Evolutionary conservation across 2,888 invertebrate genomes (phyloP).

Genomic region (Machimus rusticus): DNA sequence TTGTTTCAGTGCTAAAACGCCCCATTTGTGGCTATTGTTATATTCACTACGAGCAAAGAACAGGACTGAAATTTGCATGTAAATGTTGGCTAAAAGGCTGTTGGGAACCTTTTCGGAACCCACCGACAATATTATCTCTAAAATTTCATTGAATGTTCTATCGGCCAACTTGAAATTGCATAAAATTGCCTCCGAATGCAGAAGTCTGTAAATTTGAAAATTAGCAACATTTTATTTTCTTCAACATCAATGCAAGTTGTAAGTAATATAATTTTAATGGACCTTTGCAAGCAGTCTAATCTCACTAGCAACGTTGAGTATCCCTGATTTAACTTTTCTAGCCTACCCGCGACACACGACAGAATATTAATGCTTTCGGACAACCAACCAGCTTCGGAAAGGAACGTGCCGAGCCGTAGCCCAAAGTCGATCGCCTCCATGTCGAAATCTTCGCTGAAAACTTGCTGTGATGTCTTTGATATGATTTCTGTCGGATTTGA

Average conservation of each 20-base stretch:
- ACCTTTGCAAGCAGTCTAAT: slow-evolving; percentile 89
- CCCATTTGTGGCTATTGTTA: slow-evolving; percentile 81
- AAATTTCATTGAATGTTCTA: slow-evolving; percentile 71
- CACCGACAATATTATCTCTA: slow-evolving; percentile 66
- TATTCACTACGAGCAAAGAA: slow-evolving; percentile 88
- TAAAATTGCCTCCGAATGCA: slow-evolving; percentile 84
- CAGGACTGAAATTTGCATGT: slow-evolving; percentile 82
- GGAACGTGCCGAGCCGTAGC: slow-evolving; percentile 72
- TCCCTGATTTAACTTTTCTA: slow-evolving; percentile 66
- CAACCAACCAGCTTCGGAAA: slow-evolving; percentile 90
- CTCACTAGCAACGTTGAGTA: slow-evolving; percentile 71
- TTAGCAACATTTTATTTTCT: not conserved
- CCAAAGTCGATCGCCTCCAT: slow-evolving; percentile 57
- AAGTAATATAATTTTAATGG: slow-evolving; percentile 48
- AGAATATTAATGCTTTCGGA: slow-evolving; percentile 78
- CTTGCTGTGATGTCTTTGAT: slow-evolving; percentile 46
- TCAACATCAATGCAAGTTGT: not conserved
- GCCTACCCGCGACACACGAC: slow-evolving; percentile 72
- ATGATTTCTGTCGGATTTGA: slow-evolving; percentile 40
- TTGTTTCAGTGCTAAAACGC: slow-evolving; percentile 75
- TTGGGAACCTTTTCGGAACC: slow-evolving; percentile 60
- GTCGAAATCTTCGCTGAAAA: slow-evolving; percentile 50
- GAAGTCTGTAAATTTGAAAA: slow-evolving; percentile 68
- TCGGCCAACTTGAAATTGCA: slow-evolving; percentile 82
- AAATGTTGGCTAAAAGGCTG: slow-evolving; percentile 73